Percentiles rank a stretch among this genome's conserved stretches.
Conservation (phyloP, 2,113 vertebrate species). For the Orcinus orca region DNA sequence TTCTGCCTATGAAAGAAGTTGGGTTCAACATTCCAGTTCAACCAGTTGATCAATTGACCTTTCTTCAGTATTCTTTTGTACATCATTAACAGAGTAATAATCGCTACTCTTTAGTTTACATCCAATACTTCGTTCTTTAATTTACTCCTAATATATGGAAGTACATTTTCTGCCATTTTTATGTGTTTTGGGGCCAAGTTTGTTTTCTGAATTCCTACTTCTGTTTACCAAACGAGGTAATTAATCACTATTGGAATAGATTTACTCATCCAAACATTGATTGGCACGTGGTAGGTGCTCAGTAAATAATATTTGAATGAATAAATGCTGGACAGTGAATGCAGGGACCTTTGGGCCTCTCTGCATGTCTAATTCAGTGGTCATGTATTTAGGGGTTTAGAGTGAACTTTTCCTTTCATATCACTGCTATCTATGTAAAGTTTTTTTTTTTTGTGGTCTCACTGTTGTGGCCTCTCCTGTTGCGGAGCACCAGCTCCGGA, state of each 20-base stretch:
- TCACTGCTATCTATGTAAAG: neutral
- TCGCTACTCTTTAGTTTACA: neutral
- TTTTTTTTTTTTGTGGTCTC: neutral
- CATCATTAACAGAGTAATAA: neutral
- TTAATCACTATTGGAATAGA: neutral
- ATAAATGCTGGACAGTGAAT: neutral
- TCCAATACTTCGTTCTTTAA: neutral
- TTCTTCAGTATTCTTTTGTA: neutral
- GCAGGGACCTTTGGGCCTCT: neutral
- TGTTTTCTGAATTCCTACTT: conserved; percentile 25
- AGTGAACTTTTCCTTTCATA: neutral
- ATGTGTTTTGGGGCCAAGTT: conserved; percentile 15
- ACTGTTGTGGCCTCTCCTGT: too few species aligned
- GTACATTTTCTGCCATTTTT: neutral
- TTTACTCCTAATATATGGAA: neutral
- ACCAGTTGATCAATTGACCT: neutral
- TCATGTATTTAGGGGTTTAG: neutral
- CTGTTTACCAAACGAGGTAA: neutral
- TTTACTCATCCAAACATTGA: neutral
- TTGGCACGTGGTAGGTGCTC: neutral
- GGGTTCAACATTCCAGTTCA: neutral
- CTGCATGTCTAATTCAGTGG: neutral
- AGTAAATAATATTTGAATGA: neutral
- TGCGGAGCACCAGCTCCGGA: too few species aligned
- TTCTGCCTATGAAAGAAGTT: neutral